A percentile compares a stretch with the other conserved stretches of the same genome.
These are phyloP conservation scores for Leuciscus waleckii DNA, from an alignment of 2,797 vertebrate species.

Conservation along the genomic window DNA sequence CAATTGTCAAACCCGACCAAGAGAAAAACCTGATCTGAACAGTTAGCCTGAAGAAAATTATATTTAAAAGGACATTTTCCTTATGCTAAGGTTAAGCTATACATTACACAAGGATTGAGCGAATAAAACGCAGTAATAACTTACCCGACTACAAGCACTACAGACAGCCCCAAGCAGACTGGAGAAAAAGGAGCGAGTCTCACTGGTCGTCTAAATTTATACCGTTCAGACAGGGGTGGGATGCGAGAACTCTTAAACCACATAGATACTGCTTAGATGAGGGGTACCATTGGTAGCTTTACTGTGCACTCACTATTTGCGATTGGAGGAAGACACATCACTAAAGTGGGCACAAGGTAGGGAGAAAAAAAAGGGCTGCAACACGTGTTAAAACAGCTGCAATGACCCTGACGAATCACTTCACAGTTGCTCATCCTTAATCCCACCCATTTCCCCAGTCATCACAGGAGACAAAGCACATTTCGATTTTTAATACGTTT, in stretches of 20 bases:
- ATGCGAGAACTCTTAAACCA: slow-evolving; percentile 63
- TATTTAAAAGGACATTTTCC: not conserved
- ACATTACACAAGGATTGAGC: not conserved
- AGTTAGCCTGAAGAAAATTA: too few species aligned
- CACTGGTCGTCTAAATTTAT: slow-evolving; percentile 72
- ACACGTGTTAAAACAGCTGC: slow-evolving; percentile 71
- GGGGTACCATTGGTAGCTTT: slow-evolving; percentile 71
- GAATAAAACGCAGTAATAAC: not conserved
- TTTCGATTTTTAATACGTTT: slow-evolving; percentile 80
- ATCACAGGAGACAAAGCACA: slow-evolving; percentile 61
- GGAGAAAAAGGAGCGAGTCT: slow-evolving; percentile 77
- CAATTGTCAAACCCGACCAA: too few species aligned
- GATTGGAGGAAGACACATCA: slow-evolving; percentile 68
- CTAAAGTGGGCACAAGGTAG: slow-evolving; percentile 44
- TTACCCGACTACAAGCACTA: slow-evolving; percentile 63
- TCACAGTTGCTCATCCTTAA: slow-evolving; percentile 17
- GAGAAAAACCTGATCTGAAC: not conserved
- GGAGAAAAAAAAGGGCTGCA: not conserved
- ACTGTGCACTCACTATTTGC: slow-evolving; percentile 22
- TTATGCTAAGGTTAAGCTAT: not conserved
- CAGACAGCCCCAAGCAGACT: slow-evolving; percentile 61
- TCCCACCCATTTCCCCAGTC: slow-evolving; percentile 47
- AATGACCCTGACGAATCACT: slow-evolving; percentile 30
- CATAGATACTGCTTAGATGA: slow-evolving; percentile 52
- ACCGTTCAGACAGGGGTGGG: slow-evolving; percentile 60